phyloP scores from a whole-genome alignment of 2,113 vertebrate genomes.

The Indicator indicator region DNA sequence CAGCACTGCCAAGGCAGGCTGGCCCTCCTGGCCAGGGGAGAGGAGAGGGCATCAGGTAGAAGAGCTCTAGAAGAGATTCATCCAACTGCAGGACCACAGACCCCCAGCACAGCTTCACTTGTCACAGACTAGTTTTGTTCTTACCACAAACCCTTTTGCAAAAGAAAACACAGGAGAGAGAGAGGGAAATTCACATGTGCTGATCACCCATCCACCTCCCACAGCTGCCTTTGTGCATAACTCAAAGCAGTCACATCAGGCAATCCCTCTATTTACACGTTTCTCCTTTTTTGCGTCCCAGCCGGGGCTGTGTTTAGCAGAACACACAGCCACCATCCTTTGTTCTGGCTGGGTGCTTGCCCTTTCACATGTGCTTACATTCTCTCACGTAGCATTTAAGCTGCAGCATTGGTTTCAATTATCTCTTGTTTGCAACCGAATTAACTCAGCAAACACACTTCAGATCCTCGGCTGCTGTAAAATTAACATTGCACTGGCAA shows the following conservation, averaged over 20 bases:
- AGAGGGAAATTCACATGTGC: neutral
- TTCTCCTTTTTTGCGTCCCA: neutral
- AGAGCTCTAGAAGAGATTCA: neutral
- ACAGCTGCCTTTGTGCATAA: neutral
- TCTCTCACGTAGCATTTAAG: neutral
- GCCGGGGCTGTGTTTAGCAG: neutral
- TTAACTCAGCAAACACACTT: neutral
- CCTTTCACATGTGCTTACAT: neutral
- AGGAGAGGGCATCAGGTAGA: neutral
- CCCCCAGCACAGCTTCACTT: neutral
- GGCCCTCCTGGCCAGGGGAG: fast-evolving
- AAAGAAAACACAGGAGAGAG: neutral
- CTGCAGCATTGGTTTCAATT: slow-evolving; percentile 12
- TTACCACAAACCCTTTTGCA: neutral
- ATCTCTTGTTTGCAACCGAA: slow-evolving; percentile 37
- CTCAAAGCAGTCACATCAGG: neutral
- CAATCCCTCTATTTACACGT: neutral
- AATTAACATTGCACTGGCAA: neutral
- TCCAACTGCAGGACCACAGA: neutral
- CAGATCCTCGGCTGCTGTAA: neutral
- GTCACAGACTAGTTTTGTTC: neutral
- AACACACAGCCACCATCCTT: neutral
- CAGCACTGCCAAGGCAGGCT: neutral
- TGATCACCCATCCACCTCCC: neutral
- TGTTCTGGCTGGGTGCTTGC: neutral